phyloP scores from a whole-genome alignment of 2,113 vertebrate genomes.

The Hippoglossus stenolepis region DNA sequence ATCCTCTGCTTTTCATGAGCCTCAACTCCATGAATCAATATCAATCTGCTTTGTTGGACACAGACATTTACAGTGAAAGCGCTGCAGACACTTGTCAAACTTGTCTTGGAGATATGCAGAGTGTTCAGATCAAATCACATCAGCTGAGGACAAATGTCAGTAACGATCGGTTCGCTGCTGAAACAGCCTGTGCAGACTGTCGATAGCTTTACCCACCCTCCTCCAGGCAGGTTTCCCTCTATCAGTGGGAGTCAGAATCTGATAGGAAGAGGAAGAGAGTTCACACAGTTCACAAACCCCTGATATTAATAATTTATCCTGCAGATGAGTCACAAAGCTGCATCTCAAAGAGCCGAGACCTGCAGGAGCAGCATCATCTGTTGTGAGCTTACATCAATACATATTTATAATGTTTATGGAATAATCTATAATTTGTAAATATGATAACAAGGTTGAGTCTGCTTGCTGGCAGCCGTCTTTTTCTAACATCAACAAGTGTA shows the following conservation, averaged over 20 bases:
- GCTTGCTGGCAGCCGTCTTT: no score
- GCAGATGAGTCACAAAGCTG: slow-evolving; percentile 1
- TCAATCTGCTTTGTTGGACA: background rate
- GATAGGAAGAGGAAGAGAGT: slow-evolving; percentile 23
- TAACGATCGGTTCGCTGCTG: background rate
- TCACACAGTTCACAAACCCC: slow-evolving; percentile 25
- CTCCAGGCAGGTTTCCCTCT: slow-evolving; percentile 8
- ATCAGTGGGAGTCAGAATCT: slow-evolving; percentile 30
- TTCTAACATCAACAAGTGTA: no score
- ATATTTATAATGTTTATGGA: background rate
- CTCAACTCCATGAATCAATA: background rate
- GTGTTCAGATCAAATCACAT: background rate
- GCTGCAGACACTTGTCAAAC: slow-evolving; percentile 3
- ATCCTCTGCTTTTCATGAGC: no score
- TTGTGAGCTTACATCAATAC: background rate
- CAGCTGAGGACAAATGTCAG: slow-evolving; percentile 1
- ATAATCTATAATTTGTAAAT: background rate
- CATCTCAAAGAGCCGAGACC: background rate
- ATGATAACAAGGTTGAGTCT: background rate
- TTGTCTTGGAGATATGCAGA: background rate
- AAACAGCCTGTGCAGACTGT: slow-evolving; percentile 10
- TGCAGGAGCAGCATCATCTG: background rate
- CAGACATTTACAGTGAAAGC: background rate
- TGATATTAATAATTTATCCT: slow-evolving; percentile 28
- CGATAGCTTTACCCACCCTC: slow-evolving; percentile 1